phyloP scores from a whole-genome alignment of 2,888 invertebrate species.

The Drosophila suboccidentalis region DNA sequence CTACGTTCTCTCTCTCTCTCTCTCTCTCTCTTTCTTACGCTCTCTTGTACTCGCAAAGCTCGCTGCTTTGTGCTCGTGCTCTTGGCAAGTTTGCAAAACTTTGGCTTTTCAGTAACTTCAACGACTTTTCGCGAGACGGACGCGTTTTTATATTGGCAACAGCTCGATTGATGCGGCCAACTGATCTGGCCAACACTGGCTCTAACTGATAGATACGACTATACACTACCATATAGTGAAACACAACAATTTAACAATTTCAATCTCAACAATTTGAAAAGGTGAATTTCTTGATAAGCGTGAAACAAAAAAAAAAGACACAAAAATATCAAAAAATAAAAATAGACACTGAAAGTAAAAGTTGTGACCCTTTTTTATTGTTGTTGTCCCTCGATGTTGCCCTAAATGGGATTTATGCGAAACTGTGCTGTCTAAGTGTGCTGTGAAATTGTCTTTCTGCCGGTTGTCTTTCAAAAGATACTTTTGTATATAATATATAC shows the following conservation, averaged over 20 bases:
- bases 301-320: conserved; percentile 12
- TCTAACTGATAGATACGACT: conserved; percentile 69
- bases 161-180: conserved; percentile 33
- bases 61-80: conserved; percentile 30
- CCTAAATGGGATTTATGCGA: conserved; percentile 42
- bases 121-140: conserved; percentile 82
- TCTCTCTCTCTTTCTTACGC: conserved; percentile 16
- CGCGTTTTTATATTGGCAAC: conserved; percentile 59
- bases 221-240: conserved; percentile 66
- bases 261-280: conserved; percentile 47
- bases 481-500: background rate
- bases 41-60: conserved; percentile 49
- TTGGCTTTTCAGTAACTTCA: conserved; percentile 78
- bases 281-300: conserved; percentile 56
- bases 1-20: conserved; percentile 2
- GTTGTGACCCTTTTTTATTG: conserved; percentile 51
- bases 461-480: conserved; percentile 13
- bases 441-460: conserved; percentile 30
- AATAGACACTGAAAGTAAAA: conserved; percentile 57
- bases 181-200: conserved; percentile 55
- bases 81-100: conserved; percentile 44
- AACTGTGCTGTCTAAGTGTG: conserved; percentile 26
- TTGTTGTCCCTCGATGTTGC: conserved; percentile 57
- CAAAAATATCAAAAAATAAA: conserved; percentile 13
- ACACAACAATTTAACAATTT: conserved; percentile 30